Evolutionary conservation across 2,113 vertebrate species (phyloP), one percentile per base, ranked within the genome.

Genomic region (Passer montanus): DNA sequence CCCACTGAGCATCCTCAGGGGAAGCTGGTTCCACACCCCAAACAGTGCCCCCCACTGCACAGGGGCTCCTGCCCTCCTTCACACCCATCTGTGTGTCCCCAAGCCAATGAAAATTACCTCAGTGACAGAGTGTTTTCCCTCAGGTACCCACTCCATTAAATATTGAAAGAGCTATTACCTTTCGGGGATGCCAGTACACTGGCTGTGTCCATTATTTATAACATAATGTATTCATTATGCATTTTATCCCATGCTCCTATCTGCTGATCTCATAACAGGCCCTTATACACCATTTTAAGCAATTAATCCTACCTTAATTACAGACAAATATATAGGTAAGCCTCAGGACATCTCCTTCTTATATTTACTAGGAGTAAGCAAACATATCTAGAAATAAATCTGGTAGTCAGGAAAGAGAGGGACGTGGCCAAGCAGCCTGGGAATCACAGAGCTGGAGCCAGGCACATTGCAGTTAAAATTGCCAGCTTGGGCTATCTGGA

Each of bases 101-200:
- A 44, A 87, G 73, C 39, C 70, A 41, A 62, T 83, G 66, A 85
- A 67, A 93, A 87, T 18, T 35, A 91, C 77, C 73, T 80, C 37
- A 56, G 85, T 70, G 75, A 70, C 59, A 93, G 1, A 64, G 41
- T 22, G 39, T 85, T 77, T 93, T 84, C 68, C 84, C 87, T 37
- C 76, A 1, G n/a, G 79, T 52, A 88, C 31, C 76, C 28, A 17
- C 64, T 81, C 86, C 77, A 92, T 96, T 81, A 97, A 96, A 96
- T 92, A 97, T 92, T 95, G 76, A 97, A 86, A 77, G 90, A 90
- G 64, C 93, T 90, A 92, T 95, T 96, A 94, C 88, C 85, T 96
- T 95, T 95, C 90, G 90, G 90, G 83, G 88, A 94, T 93, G 94
- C 94, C 93, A 93, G 90, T 35, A 60, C 60, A 59, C 80, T 56